phyloP scores from a whole-genome alignment of 2,113 vertebrate genomes.

The Erythrocercus mccallii region DNA sequence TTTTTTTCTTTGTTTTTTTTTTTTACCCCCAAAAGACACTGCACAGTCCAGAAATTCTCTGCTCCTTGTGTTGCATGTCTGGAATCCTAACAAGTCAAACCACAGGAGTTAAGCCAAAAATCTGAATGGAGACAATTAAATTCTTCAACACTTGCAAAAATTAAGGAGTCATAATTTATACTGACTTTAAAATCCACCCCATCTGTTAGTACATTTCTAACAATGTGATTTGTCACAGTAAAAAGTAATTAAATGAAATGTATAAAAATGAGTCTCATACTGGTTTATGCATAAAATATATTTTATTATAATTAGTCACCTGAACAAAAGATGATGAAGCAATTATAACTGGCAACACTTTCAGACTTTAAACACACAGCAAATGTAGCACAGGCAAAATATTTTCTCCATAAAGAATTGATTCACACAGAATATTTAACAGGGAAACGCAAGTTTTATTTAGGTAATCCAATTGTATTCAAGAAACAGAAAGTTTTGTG shows the following conservation, averaged over 20 bases:
- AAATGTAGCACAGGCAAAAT: neutral
- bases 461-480: conserved; percentile 32
- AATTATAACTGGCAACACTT: conserved; percentile 23
- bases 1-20: neutral
- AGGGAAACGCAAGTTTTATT: neutral
- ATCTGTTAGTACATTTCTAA: conserved; percentile 63
- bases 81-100: conserved; percentile 66
- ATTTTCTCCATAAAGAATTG: neutral
- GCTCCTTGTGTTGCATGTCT: conserved; percentile 55
- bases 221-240: conserved; percentile 60
- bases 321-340: conserved; percentile 52
- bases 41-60: conserved; percentile 49
- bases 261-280: conserved; percentile 45
- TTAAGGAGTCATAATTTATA: conserved; percentile 57
- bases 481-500: conserved; percentile 36
- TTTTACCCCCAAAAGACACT: neutral
- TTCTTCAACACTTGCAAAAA: conserved; percentile 52
- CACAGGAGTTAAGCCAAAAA: conserved; percentile 54
- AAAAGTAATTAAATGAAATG: conserved; percentile 58
- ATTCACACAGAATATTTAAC: neutral
- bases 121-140: conserved; percentile 40
- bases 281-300: conserved; percentile 48
- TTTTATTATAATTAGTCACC: conserved; percentile 63
- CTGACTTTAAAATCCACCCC: conserved; percentile 50
- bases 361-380: neutral